phyloP scores from a whole-genome alignment of 2,113 vertebrate genomes.

The Bagarius yarrelli region DNA sequence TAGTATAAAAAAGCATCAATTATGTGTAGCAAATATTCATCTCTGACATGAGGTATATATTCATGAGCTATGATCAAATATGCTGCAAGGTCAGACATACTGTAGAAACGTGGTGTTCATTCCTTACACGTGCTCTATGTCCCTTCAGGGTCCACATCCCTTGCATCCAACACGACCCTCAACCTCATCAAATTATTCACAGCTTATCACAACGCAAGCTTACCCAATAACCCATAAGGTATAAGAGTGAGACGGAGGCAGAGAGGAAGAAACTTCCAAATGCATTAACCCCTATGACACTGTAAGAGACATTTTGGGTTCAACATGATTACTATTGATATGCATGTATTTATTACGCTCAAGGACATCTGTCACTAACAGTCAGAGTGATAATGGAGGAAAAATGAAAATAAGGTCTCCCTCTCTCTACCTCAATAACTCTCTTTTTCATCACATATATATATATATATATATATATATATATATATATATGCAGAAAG shows the following conservation, averaged over 20 bases:
- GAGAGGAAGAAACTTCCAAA: not conserved
- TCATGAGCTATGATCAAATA: slow-evolving; percentile 42
- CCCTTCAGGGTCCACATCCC: slow-evolving; percentile 29
- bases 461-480: not conserved
- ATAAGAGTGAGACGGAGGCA: slow-evolving; percentile 7
- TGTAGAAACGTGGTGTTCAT: slow-evolving; percentile 36
- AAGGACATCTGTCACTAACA: slow-evolving; percentile 33
- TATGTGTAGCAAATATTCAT: not conserved
- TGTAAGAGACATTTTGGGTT: slow-evolving; percentile 4
- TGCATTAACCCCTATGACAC: not conserved
- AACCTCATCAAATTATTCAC: slow-evolving; percentile 34
- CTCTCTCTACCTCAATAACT: not conserved
- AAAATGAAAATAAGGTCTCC: slow-evolving; percentile 5
- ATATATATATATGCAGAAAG: slow-evolving; percentile 1
- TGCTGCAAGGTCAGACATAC: slow-evolving; percentile 49
- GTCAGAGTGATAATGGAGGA: slow-evolving; percentile 9
- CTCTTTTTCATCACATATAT: not conserved
- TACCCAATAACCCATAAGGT: slow-evolving; percentile 4
- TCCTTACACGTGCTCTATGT: slow-evolving; percentile 30
- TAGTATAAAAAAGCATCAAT: not conserved
- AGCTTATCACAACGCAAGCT: slow-evolving; percentile 22
- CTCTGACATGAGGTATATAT: slow-evolving; percentile 45
- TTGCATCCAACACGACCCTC: slow-evolving; percentile 6
- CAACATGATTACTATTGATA: not conserved
- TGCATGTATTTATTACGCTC: slow-evolving; percentile 4